phyloP scores from a whole-genome alignment of 2,113 vertebrate species.

The Dermatemys mawii region DNA sequence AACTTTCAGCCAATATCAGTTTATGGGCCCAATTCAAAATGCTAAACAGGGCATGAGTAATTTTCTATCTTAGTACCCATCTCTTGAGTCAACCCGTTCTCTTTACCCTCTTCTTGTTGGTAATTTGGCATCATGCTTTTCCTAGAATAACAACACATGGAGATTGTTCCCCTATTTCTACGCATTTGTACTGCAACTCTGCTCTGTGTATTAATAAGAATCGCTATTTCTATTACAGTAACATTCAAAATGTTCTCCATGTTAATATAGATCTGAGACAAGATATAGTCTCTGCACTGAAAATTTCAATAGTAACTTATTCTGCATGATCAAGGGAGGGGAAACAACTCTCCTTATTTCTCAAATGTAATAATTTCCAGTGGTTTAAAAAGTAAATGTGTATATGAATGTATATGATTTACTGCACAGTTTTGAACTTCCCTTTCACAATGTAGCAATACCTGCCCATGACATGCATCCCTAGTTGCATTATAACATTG shows the following conservation, averaged over 20 bases:
- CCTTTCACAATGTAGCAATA: background rate
- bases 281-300: rapidly evolving
- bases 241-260: background rate
- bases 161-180: background rate
- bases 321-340: background rate
- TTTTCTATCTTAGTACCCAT: background rate
- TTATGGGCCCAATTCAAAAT: background rate
- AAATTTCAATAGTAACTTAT: rapidly evolving
- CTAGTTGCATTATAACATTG: background rate
- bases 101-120: background rate
- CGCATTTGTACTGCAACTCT: background rate
- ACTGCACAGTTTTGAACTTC: background rate
- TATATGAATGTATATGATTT: background rate
- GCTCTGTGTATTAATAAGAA: background rate
- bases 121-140: background rate
- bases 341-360: background rate
- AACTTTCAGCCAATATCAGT: rapidly evolving
- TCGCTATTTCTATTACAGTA: background rate
- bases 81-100: background rate
- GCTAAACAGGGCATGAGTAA: background rate
- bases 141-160: rapidly evolving
- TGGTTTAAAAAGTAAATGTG: background rate
- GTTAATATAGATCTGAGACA: background rate
- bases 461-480: background rate
- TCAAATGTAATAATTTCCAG: background rate